Base-by-base conservation (phyloP, 2,888 invertebrate species). In the Dynastes tityus region DNA sequence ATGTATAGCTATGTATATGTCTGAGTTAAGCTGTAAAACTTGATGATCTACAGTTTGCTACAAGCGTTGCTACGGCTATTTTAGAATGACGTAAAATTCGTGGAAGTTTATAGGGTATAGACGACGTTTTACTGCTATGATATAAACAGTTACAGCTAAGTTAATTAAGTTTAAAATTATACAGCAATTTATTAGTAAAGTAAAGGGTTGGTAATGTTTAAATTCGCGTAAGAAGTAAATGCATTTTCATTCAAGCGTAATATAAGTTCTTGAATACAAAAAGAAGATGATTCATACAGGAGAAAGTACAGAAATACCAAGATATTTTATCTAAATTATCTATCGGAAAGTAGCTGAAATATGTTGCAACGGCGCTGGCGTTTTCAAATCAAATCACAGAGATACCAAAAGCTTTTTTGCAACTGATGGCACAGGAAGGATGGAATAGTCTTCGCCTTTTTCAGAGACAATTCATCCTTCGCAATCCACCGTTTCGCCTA, bases 21-120 rank as follows among this genome's bases (percentile, higher is more conserved):
- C 8, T 45, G 45, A 45, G 45, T 45, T 45, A 45, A 45, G 11
- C 8, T 11, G 53, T 53, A 53, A 53, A 53, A 53, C 4, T 53
- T 53, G 53, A 53, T 53, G 53, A n/a, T 6, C 4, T n/a, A 45
- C 45, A 45, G 53, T 53, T 53, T 53, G n/a, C 11, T 53, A 16
- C n/a, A n/a, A 53, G 53, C n/a, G 13, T 16, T 16, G n/a, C 13
- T 53, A 16, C n/a, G 8, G 16, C 53, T n/a, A 53, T 16, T 53
- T 16, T n/a, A 53, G n/a, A 53, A 16, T n/a, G 53, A 53, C 53
- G 53, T 53, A 53, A 53, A 53, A 53, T 53, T 53, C 53, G n/a
- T 16, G 53, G 13, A 53, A 53, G 16, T 53, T 53, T 53, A 53
- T 6, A 13, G n/a, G 5, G 5, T 16, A 53, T 3, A 53, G n/a